Percentiles rank a stretch among this genome's conserved stretches.
These are phyloP conservation scores for Yponomeuta malinellus DNA, from an alignment of 2,888 invertebrate species.

Conservation along the genomic window DNA sequence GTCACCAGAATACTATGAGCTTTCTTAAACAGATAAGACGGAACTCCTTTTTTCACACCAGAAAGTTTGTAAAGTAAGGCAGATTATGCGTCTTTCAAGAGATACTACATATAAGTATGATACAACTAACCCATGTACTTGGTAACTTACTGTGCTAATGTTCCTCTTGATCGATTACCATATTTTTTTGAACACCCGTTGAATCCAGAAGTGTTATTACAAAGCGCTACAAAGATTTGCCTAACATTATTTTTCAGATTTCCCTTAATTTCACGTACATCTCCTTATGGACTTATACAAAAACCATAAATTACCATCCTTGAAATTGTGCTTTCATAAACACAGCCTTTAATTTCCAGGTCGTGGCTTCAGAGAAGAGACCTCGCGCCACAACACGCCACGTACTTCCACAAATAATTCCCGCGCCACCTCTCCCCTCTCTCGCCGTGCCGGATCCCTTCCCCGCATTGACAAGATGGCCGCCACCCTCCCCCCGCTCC, in stretches of 20 bases:
- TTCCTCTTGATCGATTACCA: too few relatives aligned
- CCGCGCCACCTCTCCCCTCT: constrained; percentile 56
- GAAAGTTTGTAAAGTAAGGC: too few relatives aligned
- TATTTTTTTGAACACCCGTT: too few relatives aligned
- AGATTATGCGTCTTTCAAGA: too few relatives aligned
- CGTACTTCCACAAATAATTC: constrained; percentile 61
- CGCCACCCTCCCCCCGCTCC: constrained; percentile 34
- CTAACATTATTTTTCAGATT: too few relatives aligned
- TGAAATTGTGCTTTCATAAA: background rate
- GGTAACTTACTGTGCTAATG: background rate
- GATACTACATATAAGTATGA: too few relatives aligned
- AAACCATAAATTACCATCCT: background rate
- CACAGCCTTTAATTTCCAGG: constrained; percentile 33
- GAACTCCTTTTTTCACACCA: too few relatives aligned
- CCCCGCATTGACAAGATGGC: constrained; percentile 65
- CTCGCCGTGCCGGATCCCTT: constrained; percentile 58
- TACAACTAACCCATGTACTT: background rate
- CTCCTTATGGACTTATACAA: background rate
- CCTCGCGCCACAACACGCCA: constrained; percentile 75
- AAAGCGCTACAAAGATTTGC: too few relatives aligned
- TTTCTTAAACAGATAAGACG: background rate
- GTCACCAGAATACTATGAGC: background rate
- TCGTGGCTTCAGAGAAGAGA: constrained; percentile 71
- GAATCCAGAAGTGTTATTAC: too few relatives aligned
- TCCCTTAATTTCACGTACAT: too few relatives aligned